Evolutionary conservation across 2,888 invertebrate species (phyloP), one percentile per base, ranked within the genome.

Genomic region (Neoscelio sp.): DNA sequence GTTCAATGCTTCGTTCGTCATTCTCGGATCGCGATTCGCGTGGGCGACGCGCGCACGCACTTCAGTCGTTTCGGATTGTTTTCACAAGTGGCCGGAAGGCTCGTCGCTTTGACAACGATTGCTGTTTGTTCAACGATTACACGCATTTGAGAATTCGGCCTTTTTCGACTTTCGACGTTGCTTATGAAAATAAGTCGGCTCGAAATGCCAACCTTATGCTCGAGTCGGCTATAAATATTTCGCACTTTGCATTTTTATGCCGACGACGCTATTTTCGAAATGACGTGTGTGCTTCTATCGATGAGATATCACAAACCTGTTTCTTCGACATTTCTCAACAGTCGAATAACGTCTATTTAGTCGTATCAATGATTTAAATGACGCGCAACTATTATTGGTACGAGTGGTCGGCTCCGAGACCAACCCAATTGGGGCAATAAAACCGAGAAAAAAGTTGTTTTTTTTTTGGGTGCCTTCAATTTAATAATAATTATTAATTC

Each of bases 1-100:
- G n/a, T n/a, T n/a, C n/a, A n/a, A n/a, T n/a, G 76, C 44, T 79
- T 60, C 78, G 81, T 75, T 74, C 74, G 75, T 50, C 48, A 58
- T 26, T n/a, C n/a, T n/a, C n/a, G n/a, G n/a, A 50, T 64, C 56
- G 70, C 62, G 77, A 71, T 74, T 65, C 68, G 81, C 75, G 87
- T 87, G 84, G 87, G 87, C 85, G 87, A 85, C 33, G 23, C 58
- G 75, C n/a, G n/a, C 23, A 6, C 6, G 23, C 3, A 6, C 6
- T 23, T 23, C 23, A 23, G 35, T 18, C 4, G n/a, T 26, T 50
- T 20, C 8, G 62, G 75, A 56, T 64, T 73, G 73, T 73, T 73
- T 73, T 64, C 52, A 74, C 74, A 74, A 65, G 74, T 74, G 74
- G 46, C 56, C n/a, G 20, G 5, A n/a, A 5, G 40, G 38, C 40